These are phyloP conservation scores for Onthophagus sagittarius DNA, from an alignment of 2,888 invertebrate genomes.

Conservation along the genomic window DNA sequence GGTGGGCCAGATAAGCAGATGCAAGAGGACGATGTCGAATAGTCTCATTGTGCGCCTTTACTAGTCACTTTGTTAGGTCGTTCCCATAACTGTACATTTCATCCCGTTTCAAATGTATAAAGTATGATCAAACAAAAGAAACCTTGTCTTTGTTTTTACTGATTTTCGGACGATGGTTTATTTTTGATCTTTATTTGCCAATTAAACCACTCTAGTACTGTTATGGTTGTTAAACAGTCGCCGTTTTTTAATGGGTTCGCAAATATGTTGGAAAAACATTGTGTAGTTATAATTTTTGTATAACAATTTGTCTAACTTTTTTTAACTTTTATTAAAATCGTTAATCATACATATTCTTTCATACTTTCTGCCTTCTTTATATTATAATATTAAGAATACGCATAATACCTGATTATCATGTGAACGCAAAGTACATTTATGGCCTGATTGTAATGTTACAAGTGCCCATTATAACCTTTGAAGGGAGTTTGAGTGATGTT, in stretches of 20 bases:
- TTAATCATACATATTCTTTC: not conserved
- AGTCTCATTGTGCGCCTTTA: slow-evolving; percentile 23
- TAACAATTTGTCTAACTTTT: not conserved
- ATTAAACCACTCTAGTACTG: not conserved
- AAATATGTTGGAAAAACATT: not conserved
- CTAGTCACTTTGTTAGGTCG: slow-evolving; percentile 28
- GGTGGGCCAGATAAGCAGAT: slow-evolving; percentile 42
- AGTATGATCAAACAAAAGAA: slow-evolving; percentile 24
- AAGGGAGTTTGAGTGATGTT: not conserved
- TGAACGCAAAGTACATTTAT: not conserved
- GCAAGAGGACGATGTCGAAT: slow-evolving; percentile 48
- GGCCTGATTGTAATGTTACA: not conserved
- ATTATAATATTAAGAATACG: not conserved
- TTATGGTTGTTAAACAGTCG: not conserved
- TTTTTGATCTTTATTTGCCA: not conserved
- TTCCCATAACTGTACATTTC: slow-evolving; percentile 30
- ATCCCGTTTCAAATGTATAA: slow-evolving; percentile 27
- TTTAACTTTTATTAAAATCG: not conserved
- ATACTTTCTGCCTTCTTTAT: not conserved
- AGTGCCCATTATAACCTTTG: not conserved
- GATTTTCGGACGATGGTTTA: not conserved
- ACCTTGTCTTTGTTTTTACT: slow-evolving; percentile 14
- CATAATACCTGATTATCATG: not conserved
- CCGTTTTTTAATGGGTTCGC: not conserved
- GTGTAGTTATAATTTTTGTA: not conserved